Conservation (phyloP, 2,888 invertebrate genomes). For the Margaritifera margaritifera region DNA sequence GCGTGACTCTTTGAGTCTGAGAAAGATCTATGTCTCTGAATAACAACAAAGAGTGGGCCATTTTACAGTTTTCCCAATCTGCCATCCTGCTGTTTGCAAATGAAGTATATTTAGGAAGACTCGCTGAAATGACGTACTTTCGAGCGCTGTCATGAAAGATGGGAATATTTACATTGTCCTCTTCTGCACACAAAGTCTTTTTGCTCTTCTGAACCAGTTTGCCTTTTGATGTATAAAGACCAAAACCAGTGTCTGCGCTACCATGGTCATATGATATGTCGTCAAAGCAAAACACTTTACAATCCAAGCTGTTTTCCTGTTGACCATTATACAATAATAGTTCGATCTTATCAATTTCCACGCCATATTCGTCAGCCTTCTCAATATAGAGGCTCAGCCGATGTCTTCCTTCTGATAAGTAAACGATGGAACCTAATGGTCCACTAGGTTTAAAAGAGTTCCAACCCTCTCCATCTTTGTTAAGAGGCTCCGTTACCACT, state of each 20-base stretch:
- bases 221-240: slow-evolving; percentile 5
- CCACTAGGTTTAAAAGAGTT: slow-evolving; percentile 19
- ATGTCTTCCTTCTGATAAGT: slow-evolving; percentile 32
- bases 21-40: slow-evolving; percentile 21
- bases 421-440: not conserved
- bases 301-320: slow-evolving; percentile 34
- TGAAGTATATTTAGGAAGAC: slow-evolving; percentile 44
- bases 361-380: slow-evolving; percentile 37
- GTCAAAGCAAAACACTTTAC: slow-evolving; percentile 45
- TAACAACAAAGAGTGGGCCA: slow-evolving; percentile 33
- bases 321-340: slow-evolving; percentile 21
- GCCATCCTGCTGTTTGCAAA: slow-evolving; percentile 40
- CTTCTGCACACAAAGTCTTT: slow-evolving; percentile 49
- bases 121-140: slow-evolving; percentile 44
- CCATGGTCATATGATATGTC: slow-evolving; percentile 29
- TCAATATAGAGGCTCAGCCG: slow-evolving; percentile 28
- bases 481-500: slow-evolving; percentile 11
- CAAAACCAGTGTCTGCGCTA: not conserved
- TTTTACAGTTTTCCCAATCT: slow-evolving; percentile 35
- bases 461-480: slow-evolving; percentile 33
- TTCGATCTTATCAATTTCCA: slow-evolving; percentile 49
- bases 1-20: not conserved
- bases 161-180: slow-evolving; percentile 55
- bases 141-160: slow-evolving; percentile 36
- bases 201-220: slow-evolving; percentile 36